Evolutionary conservation across 2,888 invertebrate genomes (phyloP), one percentile per base, ranked within the genome.

Genomic region (Aphidoletes aphidimyza): DNA sequence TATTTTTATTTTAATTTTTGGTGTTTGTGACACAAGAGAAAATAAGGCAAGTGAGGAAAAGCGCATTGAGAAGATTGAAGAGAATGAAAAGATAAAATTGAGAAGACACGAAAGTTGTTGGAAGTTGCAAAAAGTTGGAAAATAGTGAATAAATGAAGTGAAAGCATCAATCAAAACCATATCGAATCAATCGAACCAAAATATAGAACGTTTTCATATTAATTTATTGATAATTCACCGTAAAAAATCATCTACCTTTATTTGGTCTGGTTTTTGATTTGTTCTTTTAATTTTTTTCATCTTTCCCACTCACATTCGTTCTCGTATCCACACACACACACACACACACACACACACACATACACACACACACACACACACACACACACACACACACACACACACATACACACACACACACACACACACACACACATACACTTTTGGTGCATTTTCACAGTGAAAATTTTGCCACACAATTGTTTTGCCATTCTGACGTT

Each of bases 51-150:
- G n/a, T n/a, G n/a, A n/a, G 11, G n/a, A 69, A 69, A 30, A 69
- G 69, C 69, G 69, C 69, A 69, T 69, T 69, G 69, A 26, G 69
- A 69, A 34, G 17, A 14, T 54, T n/a, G n/a, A 69, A 69, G 30
- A 34, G 30, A 30, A 30, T 1, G 69, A 30, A 69, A 69, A 69
- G 69, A 69, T 69, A 69, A 30, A 69, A 26, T 30, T 6, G 30
- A 34, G 69, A 69, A 69, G 69, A n/a, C 34, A 69, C 69, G 69
- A 69, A 30, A 69, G 69, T 26, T 30, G 69, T 69, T 69, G 14
- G n/a, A 69, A 69, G 69, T 69, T 69, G 14, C 30, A 69, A 69
- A n/a, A n/a, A 69, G 26, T 54, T 22, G 22, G 54, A 22, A n/a
- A n/a, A 54, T 54, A 54, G 54, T 54, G 54, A 54, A 54, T 11